These are phyloP conservation scores for Sciaenops ocellatus DNA, from an alignment of 2,797 vertebrate species.

Conservation along the genomic window DNA sequence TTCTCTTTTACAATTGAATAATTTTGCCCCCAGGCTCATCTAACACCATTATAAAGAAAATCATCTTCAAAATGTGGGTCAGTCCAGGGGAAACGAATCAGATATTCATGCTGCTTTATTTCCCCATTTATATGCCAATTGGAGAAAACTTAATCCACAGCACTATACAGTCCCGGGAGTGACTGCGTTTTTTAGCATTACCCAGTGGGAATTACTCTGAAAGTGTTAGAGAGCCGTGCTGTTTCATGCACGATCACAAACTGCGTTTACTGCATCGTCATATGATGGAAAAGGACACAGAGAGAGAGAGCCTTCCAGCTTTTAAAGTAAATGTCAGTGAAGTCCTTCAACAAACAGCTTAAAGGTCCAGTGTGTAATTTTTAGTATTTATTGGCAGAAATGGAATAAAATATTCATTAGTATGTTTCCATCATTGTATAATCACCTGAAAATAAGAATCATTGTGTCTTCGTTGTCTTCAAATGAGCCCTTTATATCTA, in stretches of 20 bases:
- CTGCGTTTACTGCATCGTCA: conserved; percentile 24
- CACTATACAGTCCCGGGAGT: conserved; percentile 50
- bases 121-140: conserved; percentile 69
- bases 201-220: conserved; percentile 51
- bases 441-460: too few relatives aligned
- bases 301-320: background rate
- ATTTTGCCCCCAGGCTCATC: conserved; percentile 51
- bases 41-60: conserved; percentile 47
- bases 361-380: too few relatives aligned
- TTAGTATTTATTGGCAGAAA: too few relatives aligned
- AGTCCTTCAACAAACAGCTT: background rate
- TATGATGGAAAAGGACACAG: background rate
- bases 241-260: conserved; percentile 30
- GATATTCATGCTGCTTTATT: conserved; percentile 71
- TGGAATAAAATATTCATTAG: too few relatives aligned
- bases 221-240: conserved; percentile 11
- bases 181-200: conserved; percentile 35
- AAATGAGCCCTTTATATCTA: too few relatives aligned
- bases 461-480: too few relatives aligned
- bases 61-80: conserved; percentile 71
- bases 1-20: conserved; percentile 39
- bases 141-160: conserved; percentile 65
- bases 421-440: too few relatives aligned
- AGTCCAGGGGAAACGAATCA: conserved; percentile 58
- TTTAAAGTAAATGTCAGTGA: conserved; percentile 38